phyloP scores from a whole-genome alignment of 64 coral and sea anemone species.

The Actinia tenebrosa region DNA sequence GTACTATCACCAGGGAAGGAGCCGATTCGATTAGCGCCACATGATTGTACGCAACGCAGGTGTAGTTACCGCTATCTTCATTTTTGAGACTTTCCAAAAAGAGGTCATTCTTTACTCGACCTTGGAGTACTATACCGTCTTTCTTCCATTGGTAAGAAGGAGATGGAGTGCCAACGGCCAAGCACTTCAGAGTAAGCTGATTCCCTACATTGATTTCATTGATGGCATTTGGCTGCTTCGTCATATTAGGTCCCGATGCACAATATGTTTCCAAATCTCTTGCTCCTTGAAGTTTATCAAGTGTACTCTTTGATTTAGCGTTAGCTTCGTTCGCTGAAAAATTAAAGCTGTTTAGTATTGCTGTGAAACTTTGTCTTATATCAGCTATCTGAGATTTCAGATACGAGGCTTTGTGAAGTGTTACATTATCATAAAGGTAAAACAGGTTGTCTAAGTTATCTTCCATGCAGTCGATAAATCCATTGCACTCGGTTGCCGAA shows the following conservation, averaged over 20 bases:
- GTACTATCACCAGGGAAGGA: constrained; percentile 22
- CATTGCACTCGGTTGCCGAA: constrained; percentile 14
- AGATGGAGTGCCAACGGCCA: not conserved
- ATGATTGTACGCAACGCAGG: constrained; percentile 49
- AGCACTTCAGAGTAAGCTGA: not conserved
- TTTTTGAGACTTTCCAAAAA: constrained; percentile 6
- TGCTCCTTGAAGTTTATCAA: constrained; percentile 2
- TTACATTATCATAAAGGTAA: constrained; percentile 36
- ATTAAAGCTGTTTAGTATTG: constrained; percentile 18
- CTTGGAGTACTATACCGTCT: constrained; percentile 26
- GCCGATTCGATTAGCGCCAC: constrained; percentile 15
- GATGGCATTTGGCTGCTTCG: constrained; percentile 25
- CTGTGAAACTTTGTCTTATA: not conserved
- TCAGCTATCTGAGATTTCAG: not conserved
- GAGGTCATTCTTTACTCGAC: not conserved
- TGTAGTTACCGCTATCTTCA: constrained; percentile 47
- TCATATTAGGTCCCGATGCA: constrained; percentile 47
- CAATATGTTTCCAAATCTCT: constrained; percentile 32
- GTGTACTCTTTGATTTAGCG: not conserved
- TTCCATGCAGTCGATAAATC: constrained; percentile 47
- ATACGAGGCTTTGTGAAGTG: constrained; percentile 15
- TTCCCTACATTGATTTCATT: constrained; percentile 28
- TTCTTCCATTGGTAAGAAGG: constrained; percentile 53
- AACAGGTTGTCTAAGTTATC: constrained; percentile 40
- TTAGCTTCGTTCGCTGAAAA: constrained; percentile 13